Evolutionary conservation across 2,888 invertebrate species (phyloP).

Genomic region (Aelia acuminata): DNA sequence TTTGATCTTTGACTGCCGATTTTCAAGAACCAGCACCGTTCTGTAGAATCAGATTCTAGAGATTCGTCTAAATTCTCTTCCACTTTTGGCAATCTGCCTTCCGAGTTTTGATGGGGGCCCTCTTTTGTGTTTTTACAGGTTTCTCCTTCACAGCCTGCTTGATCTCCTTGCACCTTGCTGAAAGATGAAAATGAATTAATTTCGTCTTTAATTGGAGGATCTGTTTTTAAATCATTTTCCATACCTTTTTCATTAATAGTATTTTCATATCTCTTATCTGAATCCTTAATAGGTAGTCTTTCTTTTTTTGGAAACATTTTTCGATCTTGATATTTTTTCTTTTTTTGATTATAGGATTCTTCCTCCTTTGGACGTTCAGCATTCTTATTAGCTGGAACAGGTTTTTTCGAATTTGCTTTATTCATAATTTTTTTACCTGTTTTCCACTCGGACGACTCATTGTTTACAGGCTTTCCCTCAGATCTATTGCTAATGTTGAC

Average conservation of each 20-base stretch:
- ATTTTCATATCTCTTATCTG: background rate
- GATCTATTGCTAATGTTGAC: background rate
- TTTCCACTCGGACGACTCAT: conserved; percentile 13
- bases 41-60: background rate
- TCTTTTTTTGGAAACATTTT: background rate
- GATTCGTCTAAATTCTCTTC: background rate
- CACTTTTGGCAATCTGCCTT: background rate
- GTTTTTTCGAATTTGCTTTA: background rate
- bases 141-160: background rate
- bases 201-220: background rate
- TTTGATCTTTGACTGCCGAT: conserved; percentile 26
- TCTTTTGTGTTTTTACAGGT: conserved; percentile 6
- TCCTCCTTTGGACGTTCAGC: conserved; percentile 15
- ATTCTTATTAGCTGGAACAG: background rate
- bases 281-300: background rate
- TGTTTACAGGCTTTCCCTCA: background rate
- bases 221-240: conserved; percentile 29
- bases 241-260: conserved; percentile 7
- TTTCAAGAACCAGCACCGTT: conserved; percentile 4
- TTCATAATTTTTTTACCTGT: conserved; percentile 23
- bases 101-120: background rate
- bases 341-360: background rate
- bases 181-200: conserved; percentile 54
- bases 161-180: conserved; percentile 48
- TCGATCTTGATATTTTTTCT: background rate